Conservation (phyloP, 2,113 vertebrate species). For the Salminus brasiliensis region DNA sequence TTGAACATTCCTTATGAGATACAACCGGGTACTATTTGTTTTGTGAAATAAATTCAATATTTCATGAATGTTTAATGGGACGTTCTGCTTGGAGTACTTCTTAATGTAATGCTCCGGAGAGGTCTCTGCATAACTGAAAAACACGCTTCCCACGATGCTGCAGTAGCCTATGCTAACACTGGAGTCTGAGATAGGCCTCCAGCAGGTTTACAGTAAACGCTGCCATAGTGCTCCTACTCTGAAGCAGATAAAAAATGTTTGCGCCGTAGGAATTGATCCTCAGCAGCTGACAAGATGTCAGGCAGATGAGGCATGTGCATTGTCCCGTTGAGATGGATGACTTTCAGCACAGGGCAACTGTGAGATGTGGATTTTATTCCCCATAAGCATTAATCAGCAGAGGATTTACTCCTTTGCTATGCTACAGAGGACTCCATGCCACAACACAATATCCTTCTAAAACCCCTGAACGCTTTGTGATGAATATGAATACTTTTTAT, state of each 20-base stretch:
- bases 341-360: conserved; percentile 55
- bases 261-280: conserved; percentile 58
- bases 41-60: conserved; percentile 19
- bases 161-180: not conserved
- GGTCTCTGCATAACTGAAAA: conserved; percentile 14
- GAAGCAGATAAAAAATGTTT: conserved; percentile 52
- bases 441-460: conserved; percentile 41
- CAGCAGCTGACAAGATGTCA: conserved; percentile 49
- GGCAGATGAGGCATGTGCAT: conserved; percentile 57
- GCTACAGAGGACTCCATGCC: conserved; percentile 20
- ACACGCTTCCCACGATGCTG: not conserved
- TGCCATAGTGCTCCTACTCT: not conserved
- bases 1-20: not conserved
- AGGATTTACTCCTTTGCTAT: conserved; percentile 57
- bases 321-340: conserved; percentile 57
- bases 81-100: conserved; percentile 13
- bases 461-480: conserved; percentile 36
- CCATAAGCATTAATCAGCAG: conserved; percentile 60
- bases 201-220: not conserved
- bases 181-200: not conserved
- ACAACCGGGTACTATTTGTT: not conserved
- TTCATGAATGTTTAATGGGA: conserved; percentile 26
- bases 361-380: conserved; percentile 59
- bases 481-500: conserved; percentile 53
- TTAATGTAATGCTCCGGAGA: conserved; percentile 12